A percentile compares a stretch with the other conserved stretches of the same genome.
Conservation (phyloP, 2,888 invertebrate genomes). For the Aquatica leii region DNA sequence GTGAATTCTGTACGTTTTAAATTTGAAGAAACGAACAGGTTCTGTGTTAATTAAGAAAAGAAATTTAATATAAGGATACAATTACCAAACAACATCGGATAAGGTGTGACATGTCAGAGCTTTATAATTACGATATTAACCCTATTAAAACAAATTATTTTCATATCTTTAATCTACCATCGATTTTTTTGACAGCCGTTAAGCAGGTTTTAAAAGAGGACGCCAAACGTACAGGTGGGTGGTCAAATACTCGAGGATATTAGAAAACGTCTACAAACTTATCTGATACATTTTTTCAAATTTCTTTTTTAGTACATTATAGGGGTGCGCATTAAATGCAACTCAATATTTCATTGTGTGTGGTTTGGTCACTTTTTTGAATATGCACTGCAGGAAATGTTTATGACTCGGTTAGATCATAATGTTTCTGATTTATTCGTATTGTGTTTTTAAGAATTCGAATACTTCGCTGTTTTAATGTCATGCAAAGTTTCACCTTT, state of each 20-base stretch:
- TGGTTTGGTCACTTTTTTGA: slow-evolving; percentile 39
- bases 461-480: slow-evolving; percentile 36
- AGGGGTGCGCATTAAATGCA: slow-evolving; percentile 27
- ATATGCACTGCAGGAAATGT: slow-evolving; percentile 34
- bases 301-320: slow-evolving; percentile 18
- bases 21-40: slow-evolving; percentile 27
- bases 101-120: slow-evolving; percentile 34
- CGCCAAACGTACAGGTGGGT: slow-evolving; percentile 28
- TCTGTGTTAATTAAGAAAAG: slow-evolving; percentile 31
- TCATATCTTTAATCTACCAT: slow-evolving; percentile 33
- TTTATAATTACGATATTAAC: slow-evolving; percentile 35
- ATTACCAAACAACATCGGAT: slow-evolving; percentile 28
- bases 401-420: slow-evolving; percentile 41
- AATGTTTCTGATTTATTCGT: slow-evolving; percentile 40
- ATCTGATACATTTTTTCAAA: slow-evolving; percentile 26
- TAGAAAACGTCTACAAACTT: slow-evolving; percentile 28
- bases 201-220: slow-evolving; percentile 28
- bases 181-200: slow-evolving; percentile 35
- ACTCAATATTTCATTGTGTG: slow-evolving; percentile 42
- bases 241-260: slow-evolving; percentile 24
- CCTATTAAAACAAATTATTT: slow-evolving; percentile 35
- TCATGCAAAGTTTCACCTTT: slow-evolving; percentile 24
- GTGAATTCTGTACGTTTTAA: slow-evolving; percentile 32
- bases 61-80: slow-evolving; percentile 33
- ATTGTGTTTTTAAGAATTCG: slow-evolving; percentile 39